Evolutionary conservation across 2,888 invertebrate genomes (phyloP).

Genomic region (Acholoe squamosa): DNA sequence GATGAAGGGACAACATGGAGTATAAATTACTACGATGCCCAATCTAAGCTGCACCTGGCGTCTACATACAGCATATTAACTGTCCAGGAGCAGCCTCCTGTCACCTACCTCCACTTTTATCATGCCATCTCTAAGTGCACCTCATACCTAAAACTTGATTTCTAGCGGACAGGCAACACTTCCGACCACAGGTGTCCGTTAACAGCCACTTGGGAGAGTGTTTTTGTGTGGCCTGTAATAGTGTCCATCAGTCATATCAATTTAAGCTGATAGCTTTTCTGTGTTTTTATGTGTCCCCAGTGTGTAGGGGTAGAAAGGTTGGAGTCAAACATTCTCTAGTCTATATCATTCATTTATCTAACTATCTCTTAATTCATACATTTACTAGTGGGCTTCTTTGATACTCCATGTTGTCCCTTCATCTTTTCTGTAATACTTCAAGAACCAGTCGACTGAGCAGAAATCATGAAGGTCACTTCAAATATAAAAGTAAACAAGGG

Average conservation of each 20-base stretch:
- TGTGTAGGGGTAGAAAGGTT: neutral
- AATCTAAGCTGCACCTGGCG: neutral
- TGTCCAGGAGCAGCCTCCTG: neutral
- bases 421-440: too few species aligned
- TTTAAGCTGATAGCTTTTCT: neutral
- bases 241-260: neutral
- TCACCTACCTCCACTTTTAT: neutral
- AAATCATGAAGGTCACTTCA: too few species aligned
- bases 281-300: neutral
- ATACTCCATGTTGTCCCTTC: neutral
- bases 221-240: neutral
- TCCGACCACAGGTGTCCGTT: neutral
- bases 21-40: neutral
- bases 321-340: neutral
- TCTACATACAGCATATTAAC: neutral
- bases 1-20: neutral
- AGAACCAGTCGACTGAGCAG: too few species aligned
- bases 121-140: neutral
- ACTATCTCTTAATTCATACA: too few species aligned
- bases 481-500: too few species aligned
- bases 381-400: too few species aligned
- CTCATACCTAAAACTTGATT: neutral
- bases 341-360: too few species aligned
- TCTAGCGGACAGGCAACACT: conserved; percentile 2
- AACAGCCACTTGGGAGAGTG: neutral